phyloP scores from a whole-genome alignment of 2,888 invertebrate species.

The Galeopsomyia nigrocyanea region DNA sequence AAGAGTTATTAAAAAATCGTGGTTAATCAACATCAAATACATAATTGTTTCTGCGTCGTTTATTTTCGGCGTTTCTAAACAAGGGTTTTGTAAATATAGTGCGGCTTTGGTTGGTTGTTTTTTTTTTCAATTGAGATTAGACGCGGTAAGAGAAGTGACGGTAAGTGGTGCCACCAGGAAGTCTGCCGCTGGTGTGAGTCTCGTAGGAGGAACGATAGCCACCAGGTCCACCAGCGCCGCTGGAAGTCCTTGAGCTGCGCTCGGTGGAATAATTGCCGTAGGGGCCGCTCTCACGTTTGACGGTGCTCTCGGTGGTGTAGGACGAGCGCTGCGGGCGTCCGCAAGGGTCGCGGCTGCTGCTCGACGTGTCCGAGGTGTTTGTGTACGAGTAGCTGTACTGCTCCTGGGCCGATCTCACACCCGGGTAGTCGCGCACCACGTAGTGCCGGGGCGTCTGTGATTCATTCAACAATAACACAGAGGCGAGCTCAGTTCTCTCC shows the following conservation, averaged over 20 bases:
- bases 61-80: no score
- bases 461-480: constrained; percentile 57
- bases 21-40: no score
- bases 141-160: constrained; percentile 91
- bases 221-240: constrained; percentile 81
- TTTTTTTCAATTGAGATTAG: constrained; percentile 47
- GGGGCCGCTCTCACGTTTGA: constrained; percentile 77
- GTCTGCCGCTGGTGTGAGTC: constrained; percentile 82
- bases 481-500: constrained; percentile 43
- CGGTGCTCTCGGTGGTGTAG: constrained; percentile 80
- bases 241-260: constrained; percentile 75
- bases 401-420: constrained; percentile 75
- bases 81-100: no score
- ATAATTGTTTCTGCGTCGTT: no score
- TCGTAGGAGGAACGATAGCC: constrained; percentile 85
- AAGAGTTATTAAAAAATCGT: background rate
- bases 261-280: constrained; percentile 83
- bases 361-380: constrained; percentile 73
- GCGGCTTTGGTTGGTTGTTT: no score
- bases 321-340: constrained; percentile 76
- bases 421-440: constrained; percentile 83
- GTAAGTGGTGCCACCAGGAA: constrained; percentile 86
- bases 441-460: constrained; percentile 88
- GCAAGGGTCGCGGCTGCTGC: constrained; percentile 71
- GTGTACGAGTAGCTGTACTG: constrained; percentile 89